phyloP scores from a whole-genome alignment of 1,140 invertebrate genomes.

The Argopecten irradians region DNA sequence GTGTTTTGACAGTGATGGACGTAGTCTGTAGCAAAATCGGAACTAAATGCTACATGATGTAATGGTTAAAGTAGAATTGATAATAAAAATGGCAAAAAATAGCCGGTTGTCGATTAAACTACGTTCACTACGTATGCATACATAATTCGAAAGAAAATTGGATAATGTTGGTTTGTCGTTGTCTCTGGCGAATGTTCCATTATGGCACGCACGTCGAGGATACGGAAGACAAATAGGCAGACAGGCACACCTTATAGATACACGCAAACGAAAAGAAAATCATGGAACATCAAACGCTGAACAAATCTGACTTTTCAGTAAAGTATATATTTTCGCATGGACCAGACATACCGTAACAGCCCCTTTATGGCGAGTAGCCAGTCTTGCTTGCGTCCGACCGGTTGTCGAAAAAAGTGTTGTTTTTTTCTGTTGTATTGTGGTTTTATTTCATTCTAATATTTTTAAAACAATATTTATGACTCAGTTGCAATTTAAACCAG shows the following conservation, averaged over 20 bases:
- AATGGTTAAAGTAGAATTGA: constrained; percentile 18
- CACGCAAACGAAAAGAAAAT: constrained; percentile 21
- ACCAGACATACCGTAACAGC: not conserved
- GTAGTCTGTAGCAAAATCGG: not conserved
- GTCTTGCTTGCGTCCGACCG: not conserved
- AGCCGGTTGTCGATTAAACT: not conserved
- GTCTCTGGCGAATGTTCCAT: not conserved
- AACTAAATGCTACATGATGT: constrained; percentile 9
- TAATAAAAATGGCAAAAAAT: constrained; percentile 23
- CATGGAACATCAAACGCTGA: not conserved
- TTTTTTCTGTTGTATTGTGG: not conserved
- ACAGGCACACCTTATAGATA: not conserved
- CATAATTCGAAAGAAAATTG: constrained; percentile 18
- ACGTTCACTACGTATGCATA: not conserved
- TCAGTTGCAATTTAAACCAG: not conserved
- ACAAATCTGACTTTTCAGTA: constrained; percentile 20
- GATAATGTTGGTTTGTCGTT: constrained; percentile 1
- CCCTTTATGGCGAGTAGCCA: not conserved
- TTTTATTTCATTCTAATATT: not conserved
- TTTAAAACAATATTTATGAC: not conserved
- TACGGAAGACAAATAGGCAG: constrained; percentile 3
- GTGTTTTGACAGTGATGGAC: not conserved
- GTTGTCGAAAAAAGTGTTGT: no score
- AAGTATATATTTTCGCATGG: not conserved
- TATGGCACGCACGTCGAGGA: not conserved